Percentiles rank a stretch among this genome's conserved stretches.
phyloP scores from a whole-genome alignment of 2,797 vertebrate species.

The Sebastes steindachneri region DNA sequence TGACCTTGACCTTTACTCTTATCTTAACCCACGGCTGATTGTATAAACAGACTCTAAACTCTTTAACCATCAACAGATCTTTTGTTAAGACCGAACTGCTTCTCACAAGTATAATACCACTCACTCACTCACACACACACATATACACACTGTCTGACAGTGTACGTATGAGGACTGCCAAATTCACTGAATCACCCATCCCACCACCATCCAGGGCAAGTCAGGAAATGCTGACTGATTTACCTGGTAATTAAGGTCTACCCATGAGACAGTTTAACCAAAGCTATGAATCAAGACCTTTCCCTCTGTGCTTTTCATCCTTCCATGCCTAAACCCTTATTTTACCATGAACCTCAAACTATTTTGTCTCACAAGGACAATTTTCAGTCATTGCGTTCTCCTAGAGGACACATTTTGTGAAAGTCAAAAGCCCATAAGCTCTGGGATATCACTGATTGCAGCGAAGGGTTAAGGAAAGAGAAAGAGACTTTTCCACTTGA shows the following conservation, averaged over 20 bases:
- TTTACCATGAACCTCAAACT: slow-evolving; percentile 35
- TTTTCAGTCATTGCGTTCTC: slow-evolving; percentile 41
- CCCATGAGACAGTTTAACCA: slow-evolving; percentile 56
- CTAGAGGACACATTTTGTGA: background rate
- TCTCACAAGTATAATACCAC: background rate
- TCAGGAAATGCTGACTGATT: slow-evolving; percentile 75
- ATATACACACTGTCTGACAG: slow-evolving; percentile 19
- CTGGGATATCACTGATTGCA: slow-evolving; percentile 48
- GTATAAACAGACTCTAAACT: background rate
- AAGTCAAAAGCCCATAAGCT: slow-evolving; percentile 37
- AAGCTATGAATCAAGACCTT: slow-evolving; percentile 59
- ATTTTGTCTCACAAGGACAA: slow-evolving; percentile 30
- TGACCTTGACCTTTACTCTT: slow-evolving; percentile 15
- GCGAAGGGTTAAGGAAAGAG: slow-evolving; percentile 33
- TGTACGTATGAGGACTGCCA: slow-evolving; percentile 20
- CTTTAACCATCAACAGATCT: background rate
- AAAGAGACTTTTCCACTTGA: slow-evolving; percentile 47
- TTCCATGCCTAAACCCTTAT: slow-evolving; percentile 21
- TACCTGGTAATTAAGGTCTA: slow-evolving; percentile 73
- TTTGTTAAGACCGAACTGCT: slow-evolving; percentile 4
- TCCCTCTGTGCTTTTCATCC: slow-evolving; percentile 38
- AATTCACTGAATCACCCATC: slow-evolving; percentile 38
- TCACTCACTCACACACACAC: background rate
- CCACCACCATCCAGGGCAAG: slow-evolving; percentile 48
- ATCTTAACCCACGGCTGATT: background rate